Evolutionary conservation across 2,113 vertebrate species (phyloP).

Genomic region (Zosterops japonicus): DNA sequence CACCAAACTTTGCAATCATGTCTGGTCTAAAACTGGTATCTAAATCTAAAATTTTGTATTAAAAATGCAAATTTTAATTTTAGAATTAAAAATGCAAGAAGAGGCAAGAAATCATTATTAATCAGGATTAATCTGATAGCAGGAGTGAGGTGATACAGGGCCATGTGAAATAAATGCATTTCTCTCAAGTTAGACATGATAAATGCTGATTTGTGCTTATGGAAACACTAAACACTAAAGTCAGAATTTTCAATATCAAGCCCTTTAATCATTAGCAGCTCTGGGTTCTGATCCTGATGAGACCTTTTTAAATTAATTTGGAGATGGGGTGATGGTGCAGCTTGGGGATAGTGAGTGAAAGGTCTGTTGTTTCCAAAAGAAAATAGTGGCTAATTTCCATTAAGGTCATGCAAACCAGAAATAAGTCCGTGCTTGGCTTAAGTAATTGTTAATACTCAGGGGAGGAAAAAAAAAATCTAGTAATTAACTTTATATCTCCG

Average conservation of each 20-base stretch:
- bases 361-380: not conserved
- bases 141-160: not conserved
- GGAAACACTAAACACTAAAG: not conserved
- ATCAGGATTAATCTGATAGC: not conserved
- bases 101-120: not conserved
- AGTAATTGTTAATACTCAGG: not conserved
- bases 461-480: not conserved
- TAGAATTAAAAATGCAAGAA: not conserved
- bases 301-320: not conserved
- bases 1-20: rapidly evolving
- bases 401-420: not conserved
- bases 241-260: not conserved
- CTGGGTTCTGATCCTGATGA: not conserved
- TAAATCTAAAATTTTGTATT: too few species aligned
- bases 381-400: not conserved
- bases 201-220: not conserved
- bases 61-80: too few species aligned
- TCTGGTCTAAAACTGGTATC: too few species aligned
- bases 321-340: rapidly evolving
- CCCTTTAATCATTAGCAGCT: not conserved
- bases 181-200: not conserved
- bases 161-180: not conserved
- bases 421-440: not conserved
- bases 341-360: not conserved
- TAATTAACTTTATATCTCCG: not conserved